Evolutionary conservation across 2,888 invertebrate species (phyloP), one percentile per base, ranked within the genome.

Genomic region (Theodoxus fluviatilis): DNA sequence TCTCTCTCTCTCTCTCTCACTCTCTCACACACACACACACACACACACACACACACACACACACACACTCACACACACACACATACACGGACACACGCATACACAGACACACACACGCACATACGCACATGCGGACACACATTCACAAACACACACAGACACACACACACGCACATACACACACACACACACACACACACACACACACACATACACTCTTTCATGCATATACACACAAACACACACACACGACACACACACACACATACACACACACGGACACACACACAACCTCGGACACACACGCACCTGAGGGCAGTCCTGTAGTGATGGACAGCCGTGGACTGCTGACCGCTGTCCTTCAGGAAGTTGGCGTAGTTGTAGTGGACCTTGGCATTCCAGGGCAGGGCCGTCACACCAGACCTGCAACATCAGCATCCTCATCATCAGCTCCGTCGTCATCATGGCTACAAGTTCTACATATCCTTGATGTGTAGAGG

Each of bases 341-440:
- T 89, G 78, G 92, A 92, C 71, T 91, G 91, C 80, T 92, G 90
- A 52, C 92, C 92, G 59, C 91, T 90, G 86, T 94, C 94, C 85
- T 93, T 91, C 78, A 94, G 90, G 86, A 93, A 92, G 89, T 95
- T 95, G 61, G 92, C 95, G 83, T 93, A 94, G 89, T 95, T 95
- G 89, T 94, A 95, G 88, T 94, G 94, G 88, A 94, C 92, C 88
- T 95, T 95, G 70, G 94, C 94, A 86, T 95, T 95, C 88, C 93
- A 92, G 0, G 94, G 94, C 67, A 94, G 87, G 18, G 92, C 92
- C 76, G 91, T 89, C 70, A 95, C 88, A 64, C 94, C 95, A 67
- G 94, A 92, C 84, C 94, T 94, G 90, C 4, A 90, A 72, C n/a
- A n/a, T n/a, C 43, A 38, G 67, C 31, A 74, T 7, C 25, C 1